A percentile compares a stretch with the other conserved stretches of the same genome.
phyloP scores from a whole-genome alignment of 2,888 invertebrate species.

The Blomia tropicalis region DNA sequence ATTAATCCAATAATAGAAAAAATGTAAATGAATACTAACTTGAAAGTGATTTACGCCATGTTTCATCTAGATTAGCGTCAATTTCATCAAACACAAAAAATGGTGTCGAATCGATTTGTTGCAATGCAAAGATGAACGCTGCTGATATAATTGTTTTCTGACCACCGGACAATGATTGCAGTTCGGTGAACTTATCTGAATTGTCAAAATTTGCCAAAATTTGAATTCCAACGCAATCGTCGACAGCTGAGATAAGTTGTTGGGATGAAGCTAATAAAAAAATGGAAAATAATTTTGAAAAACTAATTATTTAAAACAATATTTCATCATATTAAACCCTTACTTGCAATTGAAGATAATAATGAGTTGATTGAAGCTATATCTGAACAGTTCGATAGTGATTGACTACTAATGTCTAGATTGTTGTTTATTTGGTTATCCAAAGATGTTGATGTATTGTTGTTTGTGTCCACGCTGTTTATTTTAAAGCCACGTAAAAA shows the following conservation, averaged over 20 bases:
- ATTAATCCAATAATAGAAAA: neutral
- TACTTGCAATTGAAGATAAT: neutral
- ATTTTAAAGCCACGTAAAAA: neutral
- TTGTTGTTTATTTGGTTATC: neutral
- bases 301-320: no score
- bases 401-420: no score
- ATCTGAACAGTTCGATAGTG: no score
- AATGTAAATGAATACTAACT: neutral
- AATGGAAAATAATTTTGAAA: no score
- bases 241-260: slow-evolving; percentile 31
- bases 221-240: slow-evolving; percentile 72
- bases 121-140: slow-evolving; percentile 94
- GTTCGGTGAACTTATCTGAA: slow-evolving; percentile 89
- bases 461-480: neutral
- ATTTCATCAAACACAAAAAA: slow-evolving; percentile 99
- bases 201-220: slow-evolving; percentile 82
- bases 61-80: slow-evolving; percentile 55
- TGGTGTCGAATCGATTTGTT: slow-evolving; percentile 98
- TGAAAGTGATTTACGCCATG: slow-evolving; percentile 36
- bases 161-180: slow-evolving; percentile 97
- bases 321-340: no score
- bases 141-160: slow-evolving; percentile 96
- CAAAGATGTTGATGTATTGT: neutral
- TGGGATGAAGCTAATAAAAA: no score
- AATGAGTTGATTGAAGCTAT: neutral